Conservation (phyloP, 2,888 invertebrate species). For the Callyntrura sp. region DNA sequence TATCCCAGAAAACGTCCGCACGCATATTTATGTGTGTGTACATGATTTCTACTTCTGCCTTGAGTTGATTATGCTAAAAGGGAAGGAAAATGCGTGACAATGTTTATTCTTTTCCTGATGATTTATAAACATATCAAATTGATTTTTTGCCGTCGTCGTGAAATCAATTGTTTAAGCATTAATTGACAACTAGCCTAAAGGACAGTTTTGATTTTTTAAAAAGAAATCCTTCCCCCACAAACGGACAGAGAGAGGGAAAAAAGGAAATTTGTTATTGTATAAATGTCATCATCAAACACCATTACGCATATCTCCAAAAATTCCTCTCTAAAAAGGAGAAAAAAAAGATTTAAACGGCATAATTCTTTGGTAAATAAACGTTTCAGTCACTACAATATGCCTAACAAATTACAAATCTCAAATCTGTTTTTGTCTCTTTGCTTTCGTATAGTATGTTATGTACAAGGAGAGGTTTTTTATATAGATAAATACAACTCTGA, state of each 20-base stretch:
- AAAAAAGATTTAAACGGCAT: slow-evolving; percentile 13
- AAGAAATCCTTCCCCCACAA: slow-evolving; percentile 3
- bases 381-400: neutral
- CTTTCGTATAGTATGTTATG: neutral
- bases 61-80: neutral
- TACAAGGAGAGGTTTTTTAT: too few species aligned
- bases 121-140: neutral
- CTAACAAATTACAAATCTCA: too few species aligned
- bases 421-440: neutral
- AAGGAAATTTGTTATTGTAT: too few species aligned
- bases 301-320: neutral
- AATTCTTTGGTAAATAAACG: neutral
- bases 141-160: slow-evolving; percentile 20
- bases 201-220: neutral
- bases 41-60: neutral
- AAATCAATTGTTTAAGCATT: slow-evolving; percentile 38
- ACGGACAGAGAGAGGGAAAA: neutral
- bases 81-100: slow-evolving; percentile 25
- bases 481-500: too few species aligned
- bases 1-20: neutral
- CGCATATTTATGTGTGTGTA: neutral
- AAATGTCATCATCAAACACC: neutral
- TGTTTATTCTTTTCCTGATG: neutral
- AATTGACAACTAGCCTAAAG: neutral
- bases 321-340: neutral